These are phyloP conservation scores for Hypselothyrea guttata DNA, from an alignment of 2,888 invertebrate species.

Conservation along the genomic window DNA sequence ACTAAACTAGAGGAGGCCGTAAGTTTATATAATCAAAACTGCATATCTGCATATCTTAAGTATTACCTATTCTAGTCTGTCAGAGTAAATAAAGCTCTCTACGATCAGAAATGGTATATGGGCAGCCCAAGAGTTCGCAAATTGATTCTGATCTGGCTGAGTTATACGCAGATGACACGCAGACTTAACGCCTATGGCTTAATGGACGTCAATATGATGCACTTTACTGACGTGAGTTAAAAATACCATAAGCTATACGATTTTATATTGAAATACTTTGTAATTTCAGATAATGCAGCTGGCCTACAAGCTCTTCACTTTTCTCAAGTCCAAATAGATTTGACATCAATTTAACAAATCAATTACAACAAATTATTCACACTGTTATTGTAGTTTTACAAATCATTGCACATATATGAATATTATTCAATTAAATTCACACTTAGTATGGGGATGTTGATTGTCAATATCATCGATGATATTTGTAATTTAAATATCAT, in stretches of 20 bases:
- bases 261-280: background rate
- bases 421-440: too few relatives aligned
- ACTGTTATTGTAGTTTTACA: too few relatives aligned
- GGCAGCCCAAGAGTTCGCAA: constrained; percentile 45
- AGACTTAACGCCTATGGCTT: constrained; percentile 44
- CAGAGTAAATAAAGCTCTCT: constrained; percentile 27
- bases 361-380: too few relatives aligned
- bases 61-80: constrained; percentile 31
- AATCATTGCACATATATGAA: too few relatives aligned
- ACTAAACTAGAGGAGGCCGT: constrained; percentile 57
- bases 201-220: constrained; percentile 35
- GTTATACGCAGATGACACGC: constrained; percentile 37
- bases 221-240: background rate
- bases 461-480: too few relatives aligned
- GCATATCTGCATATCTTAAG: too few relatives aligned
- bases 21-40: background rate
- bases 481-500: too few relatives aligned
- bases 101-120: constrained; percentile 51
- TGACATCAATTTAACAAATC: background rate
- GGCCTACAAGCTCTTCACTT: constrained; percentile 57
- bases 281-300: constrained; percentile 53
- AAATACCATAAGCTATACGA: too few relatives aligned
- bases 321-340: constrained; percentile 44
- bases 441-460: too few relatives aligned
- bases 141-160: constrained; percentile 50